phyloP scores from a whole-genome alignment of 2,797 vertebrate species.

The Pangasius djambal region DNA sequence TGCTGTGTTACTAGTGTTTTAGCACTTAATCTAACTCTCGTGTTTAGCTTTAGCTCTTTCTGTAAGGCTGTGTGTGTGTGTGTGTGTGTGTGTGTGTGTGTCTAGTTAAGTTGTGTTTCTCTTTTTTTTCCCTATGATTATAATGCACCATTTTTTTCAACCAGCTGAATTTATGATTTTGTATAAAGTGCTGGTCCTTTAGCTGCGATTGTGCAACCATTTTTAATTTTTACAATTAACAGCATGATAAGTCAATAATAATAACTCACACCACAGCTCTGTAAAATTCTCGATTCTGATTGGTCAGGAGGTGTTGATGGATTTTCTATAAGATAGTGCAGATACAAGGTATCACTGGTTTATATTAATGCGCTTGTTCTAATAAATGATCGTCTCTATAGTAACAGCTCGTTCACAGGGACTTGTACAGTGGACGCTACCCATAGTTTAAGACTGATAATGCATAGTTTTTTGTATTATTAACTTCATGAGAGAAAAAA shows the following conservation, averaged over 20 bases:
- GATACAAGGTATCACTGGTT: too few species aligned
- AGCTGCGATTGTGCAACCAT: background rate
- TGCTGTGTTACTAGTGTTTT: background rate
- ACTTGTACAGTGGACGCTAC: background rate
- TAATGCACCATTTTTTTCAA: background rate
- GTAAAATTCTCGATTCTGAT: background rate
- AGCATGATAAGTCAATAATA: background rate
- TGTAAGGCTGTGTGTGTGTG: background rate
- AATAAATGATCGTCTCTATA: background rate
- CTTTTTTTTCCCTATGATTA: background rate
- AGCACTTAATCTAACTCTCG: background rate
- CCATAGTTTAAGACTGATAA: background rate
- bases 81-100: background rate
- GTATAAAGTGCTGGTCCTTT: background rate
- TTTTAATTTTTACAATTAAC: background rate
- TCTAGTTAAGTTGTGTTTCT: background rate
- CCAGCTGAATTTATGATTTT: background rate
- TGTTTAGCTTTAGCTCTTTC: background rate
- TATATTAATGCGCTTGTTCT: background rate
- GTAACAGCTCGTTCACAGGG: background rate
- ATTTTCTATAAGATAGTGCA: too few species aligned
- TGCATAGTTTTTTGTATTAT: background rate
- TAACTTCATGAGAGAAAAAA: background rate
- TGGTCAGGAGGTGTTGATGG: background rate
- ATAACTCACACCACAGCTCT: background rate